These are phyloP conservation scores for Ranitomeya variabilis DNA, from an alignment of 2,113 vertebrate genomes.

Conservation along the genomic window DNA sequence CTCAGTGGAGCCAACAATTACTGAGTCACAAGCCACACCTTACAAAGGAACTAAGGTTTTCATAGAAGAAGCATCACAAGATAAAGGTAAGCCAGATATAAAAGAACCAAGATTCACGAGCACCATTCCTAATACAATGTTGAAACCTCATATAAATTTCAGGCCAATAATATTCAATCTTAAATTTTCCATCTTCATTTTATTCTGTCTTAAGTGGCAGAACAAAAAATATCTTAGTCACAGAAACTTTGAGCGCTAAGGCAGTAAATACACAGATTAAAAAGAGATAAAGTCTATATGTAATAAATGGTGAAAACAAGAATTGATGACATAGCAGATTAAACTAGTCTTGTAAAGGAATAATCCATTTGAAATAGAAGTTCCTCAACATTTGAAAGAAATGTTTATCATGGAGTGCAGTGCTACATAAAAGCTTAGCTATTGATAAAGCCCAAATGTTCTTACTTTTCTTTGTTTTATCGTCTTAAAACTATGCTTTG, in stretches of 20 bases:
- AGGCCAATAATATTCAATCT: not conserved
- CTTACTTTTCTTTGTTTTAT: not conserved
- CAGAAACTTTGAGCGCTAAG: not conserved
- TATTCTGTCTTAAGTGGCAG: not conserved
- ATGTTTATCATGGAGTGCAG: not conserved
- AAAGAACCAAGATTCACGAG: not conserved
- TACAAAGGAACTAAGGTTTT: slow-evolving; percentile 16
- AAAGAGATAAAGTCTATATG: not conserved
- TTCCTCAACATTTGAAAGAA: not conserved
- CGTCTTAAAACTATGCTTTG: not conserved
- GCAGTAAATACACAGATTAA: not conserved
- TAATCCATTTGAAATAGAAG: not conserved
- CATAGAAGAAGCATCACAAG: not conserved
- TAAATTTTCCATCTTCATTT: not conserved
- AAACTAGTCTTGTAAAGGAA: slow-evolving; percentile 21
- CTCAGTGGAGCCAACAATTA: slow-evolving; percentile 20
- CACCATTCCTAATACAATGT: not conserved
- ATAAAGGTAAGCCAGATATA: not conserved
- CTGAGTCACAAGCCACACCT: slow-evolving; percentile 9
- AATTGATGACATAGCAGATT: slow-evolving; percentile 8
- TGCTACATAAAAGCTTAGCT: not conserved
- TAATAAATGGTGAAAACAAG: not conserved
- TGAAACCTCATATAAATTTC: not conserved
- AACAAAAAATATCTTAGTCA: not conserved
- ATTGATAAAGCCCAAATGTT: not conserved